A percentile compares a stretch with the other conserved stretches of the same genome.
phyloP scores from a whole-genome alignment of 1,140 invertebrate genomes.

The Phenacoccus solenopsis region DNA sequence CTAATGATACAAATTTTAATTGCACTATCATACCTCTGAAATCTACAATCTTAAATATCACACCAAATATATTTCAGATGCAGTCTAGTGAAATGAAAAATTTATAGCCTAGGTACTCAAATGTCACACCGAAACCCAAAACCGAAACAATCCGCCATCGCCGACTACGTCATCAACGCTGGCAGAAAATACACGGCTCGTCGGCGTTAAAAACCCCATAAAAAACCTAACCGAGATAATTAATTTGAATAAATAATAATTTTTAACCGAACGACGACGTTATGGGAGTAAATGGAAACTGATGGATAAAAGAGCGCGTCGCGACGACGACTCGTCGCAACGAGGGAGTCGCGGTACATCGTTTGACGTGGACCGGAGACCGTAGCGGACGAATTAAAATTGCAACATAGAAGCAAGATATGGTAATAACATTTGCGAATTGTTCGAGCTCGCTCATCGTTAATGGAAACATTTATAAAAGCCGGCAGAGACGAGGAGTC shows the following conservation, averaged over 20 bases:
- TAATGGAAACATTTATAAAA: slow-evolving; percentile 15
- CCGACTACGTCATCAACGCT: not conserved
- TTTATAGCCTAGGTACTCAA: no score
- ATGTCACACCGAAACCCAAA: no score
- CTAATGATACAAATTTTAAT: no score
- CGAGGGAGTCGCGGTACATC: not conserved
- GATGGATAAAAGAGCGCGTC: not conserved
- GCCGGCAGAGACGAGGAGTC: not conserved
- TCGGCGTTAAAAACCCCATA: not conserved
- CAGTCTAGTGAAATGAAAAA: no score
- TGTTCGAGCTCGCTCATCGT: slow-evolving; percentile 14
- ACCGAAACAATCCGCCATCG: no score
- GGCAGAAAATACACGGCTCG: not conserved
- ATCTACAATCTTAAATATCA: no score
- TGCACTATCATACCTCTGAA: no score
- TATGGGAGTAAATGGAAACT: not conserved
- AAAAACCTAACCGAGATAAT: not conserved
- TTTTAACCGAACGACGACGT: not conserved
- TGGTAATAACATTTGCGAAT: slow-evolving; percentile 16
- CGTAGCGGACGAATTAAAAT: not conserved
- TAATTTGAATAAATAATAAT: not conserved
- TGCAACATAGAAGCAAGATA: not conserved
- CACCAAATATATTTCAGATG: no score
- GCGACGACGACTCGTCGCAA: not conserved
- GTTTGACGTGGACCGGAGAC: no score